A percentile compares a stretch with the other conserved stretches of the same genome.
Evolutionary conservation across 2,888 invertebrate species (phyloP).

Genomic region (Colostygia pectinataria): DNA sequence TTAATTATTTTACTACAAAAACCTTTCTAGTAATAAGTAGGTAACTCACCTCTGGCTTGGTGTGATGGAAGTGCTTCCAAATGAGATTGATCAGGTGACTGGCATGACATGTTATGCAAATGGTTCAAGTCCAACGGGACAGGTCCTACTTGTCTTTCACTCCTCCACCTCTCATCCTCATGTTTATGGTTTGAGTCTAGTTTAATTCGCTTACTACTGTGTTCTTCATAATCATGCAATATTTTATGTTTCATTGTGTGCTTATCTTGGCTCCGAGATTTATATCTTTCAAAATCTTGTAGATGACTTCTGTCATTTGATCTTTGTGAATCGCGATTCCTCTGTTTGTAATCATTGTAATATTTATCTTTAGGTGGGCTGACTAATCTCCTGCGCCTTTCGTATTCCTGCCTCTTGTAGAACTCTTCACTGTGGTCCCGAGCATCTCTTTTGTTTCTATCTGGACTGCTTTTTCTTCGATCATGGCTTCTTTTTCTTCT

Average conservation of each 20-base stretch:
- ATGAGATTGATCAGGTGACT: conserved; percentile 62
- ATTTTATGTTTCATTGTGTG: conserved; percentile 49
- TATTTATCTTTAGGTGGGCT: conserved; percentile 53
- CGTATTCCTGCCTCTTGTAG: conserved; percentile 40
- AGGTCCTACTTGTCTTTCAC: conserved; percentile 31
- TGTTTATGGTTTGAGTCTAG: conserved; percentile 37
- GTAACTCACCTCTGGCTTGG: conserved; percentile 54
- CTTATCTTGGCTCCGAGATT: conserved; percentile 38
- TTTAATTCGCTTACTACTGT: conserved; percentile 51
- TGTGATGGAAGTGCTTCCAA: conserved; percentile 35
- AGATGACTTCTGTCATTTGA: conserved; percentile 28
- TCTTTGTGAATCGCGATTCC: conserved; percentile 21
- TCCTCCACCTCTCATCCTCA: conserved; percentile 39
- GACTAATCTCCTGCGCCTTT: conserved; percentile 44
- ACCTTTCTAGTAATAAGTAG: neutral
- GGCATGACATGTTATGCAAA: conserved; percentile 50
- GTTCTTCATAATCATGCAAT: conserved; percentile 50
- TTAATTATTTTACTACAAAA: too few relatives aligned
- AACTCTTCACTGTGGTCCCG: conserved; percentile 43
- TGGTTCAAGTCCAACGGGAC: conserved; percentile 29
- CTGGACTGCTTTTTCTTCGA: conserved; percentile 40
- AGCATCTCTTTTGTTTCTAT: conserved; percentile 38
- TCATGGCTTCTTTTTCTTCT: conserved; percentile 22
- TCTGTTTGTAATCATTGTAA: conserved; percentile 17
- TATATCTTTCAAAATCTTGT: conserved; percentile 40